Evolutionary conservation across 2,797 vertebrate genomes (phyloP).

Genomic region (Myripristis murdjan): DNA sequence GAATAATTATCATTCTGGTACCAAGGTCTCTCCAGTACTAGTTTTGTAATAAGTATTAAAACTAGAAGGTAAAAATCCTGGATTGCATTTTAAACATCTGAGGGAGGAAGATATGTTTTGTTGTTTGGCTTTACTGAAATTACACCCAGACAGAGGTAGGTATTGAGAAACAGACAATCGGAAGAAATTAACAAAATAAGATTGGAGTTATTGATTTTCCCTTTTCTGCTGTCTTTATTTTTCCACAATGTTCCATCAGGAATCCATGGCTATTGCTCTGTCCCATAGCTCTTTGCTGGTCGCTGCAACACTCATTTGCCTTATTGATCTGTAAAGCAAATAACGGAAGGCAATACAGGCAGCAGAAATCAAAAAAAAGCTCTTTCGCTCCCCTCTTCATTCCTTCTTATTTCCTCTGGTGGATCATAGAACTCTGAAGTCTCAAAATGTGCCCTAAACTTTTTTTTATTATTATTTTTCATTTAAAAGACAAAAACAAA

Average conservation of each 20-base stretch:
- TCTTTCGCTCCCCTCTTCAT: slow-evolving; percentile 24
- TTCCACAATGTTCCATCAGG: not conserved
- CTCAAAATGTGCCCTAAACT: not conserved
- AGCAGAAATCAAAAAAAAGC: slow-evolving; percentile 43
- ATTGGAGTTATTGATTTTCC: not conserved
- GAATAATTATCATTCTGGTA: slow-evolving; percentile 9
- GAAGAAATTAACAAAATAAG: not conserved
- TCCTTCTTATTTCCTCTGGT: slow-evolving; percentile 54
- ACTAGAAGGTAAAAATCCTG: not conserved
- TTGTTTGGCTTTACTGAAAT: not conserved
- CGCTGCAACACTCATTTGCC: not conserved
- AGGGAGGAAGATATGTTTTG: not conserved
- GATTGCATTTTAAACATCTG: not conserved
- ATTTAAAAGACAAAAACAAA: not conserved
- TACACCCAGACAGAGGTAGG: too few relatives aligned
- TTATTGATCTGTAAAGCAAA: not conserved
- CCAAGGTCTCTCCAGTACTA: not conserved
- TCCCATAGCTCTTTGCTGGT: not conserved
- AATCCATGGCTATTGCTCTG: not conserved
- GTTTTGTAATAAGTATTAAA: slow-evolving; percentile 1
- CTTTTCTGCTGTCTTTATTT: slow-evolving; percentile 5
- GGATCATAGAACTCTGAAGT: slow-evolving; percentile 18
- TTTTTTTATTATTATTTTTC: too few relatives aligned
- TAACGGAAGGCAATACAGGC: not conserved
- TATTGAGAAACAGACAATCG: not conserved